Conservation (phyloP, 2,113 vertebrate species). For the Nesospiza acunhae region DNA sequence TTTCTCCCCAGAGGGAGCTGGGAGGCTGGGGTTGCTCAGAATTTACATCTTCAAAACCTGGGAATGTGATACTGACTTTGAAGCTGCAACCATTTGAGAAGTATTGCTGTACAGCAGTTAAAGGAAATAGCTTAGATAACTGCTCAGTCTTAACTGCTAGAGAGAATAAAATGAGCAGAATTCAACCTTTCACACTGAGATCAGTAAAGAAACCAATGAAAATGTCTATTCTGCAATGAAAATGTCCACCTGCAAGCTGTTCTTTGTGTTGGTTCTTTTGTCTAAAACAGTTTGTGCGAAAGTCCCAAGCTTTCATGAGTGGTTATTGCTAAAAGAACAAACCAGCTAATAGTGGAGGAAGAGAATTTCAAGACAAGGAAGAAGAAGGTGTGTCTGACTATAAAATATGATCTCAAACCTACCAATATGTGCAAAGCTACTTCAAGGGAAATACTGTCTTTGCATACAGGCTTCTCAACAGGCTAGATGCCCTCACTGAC, state of each 20-base stretch:
- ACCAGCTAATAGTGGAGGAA: not conserved
- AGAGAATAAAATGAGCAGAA: not conserved
- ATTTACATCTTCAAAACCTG: not conserved
- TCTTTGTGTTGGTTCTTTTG: not conserved
- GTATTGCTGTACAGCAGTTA: not conserved
- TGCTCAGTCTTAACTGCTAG: not conserved
- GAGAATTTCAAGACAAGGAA: not conserved
- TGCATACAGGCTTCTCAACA: not conserved
- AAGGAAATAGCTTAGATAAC: not conserved
- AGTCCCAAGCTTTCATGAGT: not conserved
- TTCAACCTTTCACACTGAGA: not conserved
- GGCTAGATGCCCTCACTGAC: rapidly evolving
- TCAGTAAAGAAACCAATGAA: not conserved
- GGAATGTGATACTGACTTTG: not conserved
- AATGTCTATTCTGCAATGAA: not conserved
- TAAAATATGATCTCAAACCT: not conserved
- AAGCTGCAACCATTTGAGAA: not conserved
- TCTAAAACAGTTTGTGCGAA: not conserved
- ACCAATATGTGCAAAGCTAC: rapidly evolving
- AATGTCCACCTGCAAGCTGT: not conserved
- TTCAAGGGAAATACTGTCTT: not conserved
- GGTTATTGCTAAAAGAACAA: not conserved
- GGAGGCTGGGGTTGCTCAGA: not conserved
- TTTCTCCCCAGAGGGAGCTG: not conserved
- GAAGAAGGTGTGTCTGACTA: not conserved